Base-by-base conservation (phyloP, 2,797 vertebrate genomes). In the Sylvia borin region DNA sequence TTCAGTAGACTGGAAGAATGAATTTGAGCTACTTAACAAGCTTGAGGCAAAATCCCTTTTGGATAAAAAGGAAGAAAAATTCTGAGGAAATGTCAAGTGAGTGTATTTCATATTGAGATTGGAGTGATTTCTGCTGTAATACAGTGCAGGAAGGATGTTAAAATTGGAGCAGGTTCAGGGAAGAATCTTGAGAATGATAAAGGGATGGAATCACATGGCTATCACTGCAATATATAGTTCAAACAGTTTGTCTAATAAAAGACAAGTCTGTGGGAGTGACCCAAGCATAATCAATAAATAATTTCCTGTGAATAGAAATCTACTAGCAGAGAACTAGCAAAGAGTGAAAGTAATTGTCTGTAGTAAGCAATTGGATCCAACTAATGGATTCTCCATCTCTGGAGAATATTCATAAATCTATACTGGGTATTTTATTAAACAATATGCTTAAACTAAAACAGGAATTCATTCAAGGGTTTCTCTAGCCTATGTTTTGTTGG, bases 371-470 rank as follows among this genome's bases (percentile, higher is more conserved):
- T n/a, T n/a, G n/a, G n/a, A 84, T 77, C 72, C 80, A 91, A 47
- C 42, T 83, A 93, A 87, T 92, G 65, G 80, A 85, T 85, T 94
- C 60, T 85, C 34, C 55, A 71, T 74, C 53, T 82, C 67, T 74
- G n/a, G 65, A 87, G 92, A 97, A 77, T 90, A 93, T 91, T 93
- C 90, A 83, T 87, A 87, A 89, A 95, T 77, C 81, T 89, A 36
- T 65, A 79, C 57, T 66, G 32, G 85, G 95, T 91, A 89, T 95
- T 85, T 86, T 86, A 84, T 90, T 87, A 76, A 94, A 74, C 1
- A 0, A 77, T 85, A 60, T 77, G 31, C 53, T 67, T 62, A 74
- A 73, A 7, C 36, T 85, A 55, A 95, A 89, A 32, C 13, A 91
- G 42, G 29, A 92, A 79, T 82, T 84, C 84, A 87, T 82, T 85